phyloP scores from a whole-genome alignment of 2,888 invertebrate genomes.

The Drosophila greeni region DNA sequence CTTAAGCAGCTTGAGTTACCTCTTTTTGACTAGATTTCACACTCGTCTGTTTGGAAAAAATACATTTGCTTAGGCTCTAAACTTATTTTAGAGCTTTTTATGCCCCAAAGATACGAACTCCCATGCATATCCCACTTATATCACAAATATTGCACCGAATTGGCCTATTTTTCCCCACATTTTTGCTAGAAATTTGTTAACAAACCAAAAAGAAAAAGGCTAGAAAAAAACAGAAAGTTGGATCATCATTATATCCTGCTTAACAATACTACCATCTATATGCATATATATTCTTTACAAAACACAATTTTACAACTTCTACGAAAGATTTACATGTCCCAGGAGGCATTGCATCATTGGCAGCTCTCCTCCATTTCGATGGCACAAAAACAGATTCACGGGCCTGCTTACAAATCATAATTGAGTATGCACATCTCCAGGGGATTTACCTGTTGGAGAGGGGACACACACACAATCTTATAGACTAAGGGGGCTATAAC shows the following conservation, averaged over 20 bases:
- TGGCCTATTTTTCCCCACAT: slow-evolving; percentile 74
- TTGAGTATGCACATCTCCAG: slow-evolving; percentile 48
- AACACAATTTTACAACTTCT: slow-evolving; percentile 19
- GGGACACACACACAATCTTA: slow-evolving; percentile 34
- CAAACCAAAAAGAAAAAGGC: slow-evolving; percentile 31
- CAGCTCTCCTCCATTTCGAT: slow-evolving; percentile 45
- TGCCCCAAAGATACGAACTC: slow-evolving; percentile 26
- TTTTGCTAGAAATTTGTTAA: slow-evolving; percentile 53
- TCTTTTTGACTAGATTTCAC: slow-evolving; percentile 70
- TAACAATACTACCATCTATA: slow-evolving; percentile 13
- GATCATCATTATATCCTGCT: slow-evolving; percentile 5
- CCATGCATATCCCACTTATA: slow-evolving; percentile 62
- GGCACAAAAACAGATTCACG: slow-evolving; percentile 63
- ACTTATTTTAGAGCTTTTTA: slow-evolving; percentile 18
- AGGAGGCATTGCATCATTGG: slow-evolving; percentile 45
- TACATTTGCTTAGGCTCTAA: slow-evolving; percentile 21
- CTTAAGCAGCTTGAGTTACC: slow-evolving; percentile 40
- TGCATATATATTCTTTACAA: slow-evolving; percentile 3
- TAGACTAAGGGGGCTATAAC: slow-evolving; percentile 19
- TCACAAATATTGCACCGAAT: slow-evolving; percentile 78
- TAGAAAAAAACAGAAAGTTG: slow-evolving; percentile 27
- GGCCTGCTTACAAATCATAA: slow-evolving; percentile 43
- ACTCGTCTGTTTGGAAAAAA: slow-evolving; percentile 49
- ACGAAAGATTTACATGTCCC: slow-evolving; percentile 38
- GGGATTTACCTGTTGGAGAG: slow-evolving; percentile 48